These are phyloP conservation scores for Phoxinus phoxinus DNA, from an alignment of 2,113 vertebrate genomes.

Conservation along the genomic window DNA sequence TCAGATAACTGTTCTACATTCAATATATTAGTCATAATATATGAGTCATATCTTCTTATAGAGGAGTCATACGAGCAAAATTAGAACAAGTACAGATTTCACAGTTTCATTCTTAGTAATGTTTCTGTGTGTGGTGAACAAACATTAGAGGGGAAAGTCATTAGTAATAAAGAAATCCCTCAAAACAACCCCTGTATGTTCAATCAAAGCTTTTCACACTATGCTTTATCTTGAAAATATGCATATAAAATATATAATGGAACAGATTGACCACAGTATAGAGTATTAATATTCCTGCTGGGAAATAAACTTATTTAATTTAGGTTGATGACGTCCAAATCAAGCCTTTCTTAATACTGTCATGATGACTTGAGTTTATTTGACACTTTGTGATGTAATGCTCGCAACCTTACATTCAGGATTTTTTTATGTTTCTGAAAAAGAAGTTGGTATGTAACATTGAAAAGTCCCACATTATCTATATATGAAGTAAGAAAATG, in stretches of 20 bases:
- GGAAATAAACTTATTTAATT: not conserved
- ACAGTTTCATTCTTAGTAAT: conserved; percentile 33
- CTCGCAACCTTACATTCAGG: not conserved
- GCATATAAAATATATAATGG: too few relatives aligned
- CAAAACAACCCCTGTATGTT: not conserved
- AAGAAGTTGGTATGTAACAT: not conserved
- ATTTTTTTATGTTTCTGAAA: not conserved
- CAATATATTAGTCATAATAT: too few relatives aligned
- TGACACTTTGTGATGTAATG: not conserved
- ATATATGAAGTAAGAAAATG: not conserved
- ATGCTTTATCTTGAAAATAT: not conserved
- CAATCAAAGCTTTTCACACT: not conserved
- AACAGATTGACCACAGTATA: not conserved
- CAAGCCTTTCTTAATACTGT: not conserved
- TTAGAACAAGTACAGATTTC: conserved; percentile 33
- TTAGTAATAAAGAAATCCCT: not conserved
- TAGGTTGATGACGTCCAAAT: not conserved
- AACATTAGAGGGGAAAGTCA: not conserved
- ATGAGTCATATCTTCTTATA: conserved; percentile 7
- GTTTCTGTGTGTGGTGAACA: conserved; percentile 1
- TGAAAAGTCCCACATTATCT: not conserved
- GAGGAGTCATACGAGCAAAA: conserved; percentile 10
- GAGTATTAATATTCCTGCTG: not conserved
- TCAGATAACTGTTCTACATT: not conserved
- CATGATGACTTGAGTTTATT: not conserved